These are phyloP conservation scores for Cecropterus lyciades DNA, from an alignment of 1,140 invertebrate genomes.

Conservation along the genomic window DNA sequence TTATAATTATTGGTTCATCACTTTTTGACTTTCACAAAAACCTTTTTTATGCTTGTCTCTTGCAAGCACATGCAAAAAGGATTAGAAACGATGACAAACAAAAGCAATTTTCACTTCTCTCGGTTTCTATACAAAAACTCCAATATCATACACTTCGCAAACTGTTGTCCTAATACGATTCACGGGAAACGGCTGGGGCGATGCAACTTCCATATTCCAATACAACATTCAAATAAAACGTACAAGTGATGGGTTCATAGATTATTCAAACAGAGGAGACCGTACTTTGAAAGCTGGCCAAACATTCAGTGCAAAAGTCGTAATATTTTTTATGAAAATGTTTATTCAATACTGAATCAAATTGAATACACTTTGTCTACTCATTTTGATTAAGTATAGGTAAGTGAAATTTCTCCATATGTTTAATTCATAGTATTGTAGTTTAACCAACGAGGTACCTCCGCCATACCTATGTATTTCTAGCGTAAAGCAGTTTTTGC, in stretches of 20 bases:
- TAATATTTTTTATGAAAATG: too few relatives aligned
- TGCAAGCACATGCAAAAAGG: not conserved
- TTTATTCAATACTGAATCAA: too few relatives aligned
- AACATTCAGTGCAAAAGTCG: not conserved
- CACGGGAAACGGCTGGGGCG: conserved; percentile 45
- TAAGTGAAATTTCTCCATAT: too few relatives aligned
- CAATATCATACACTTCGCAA: conserved; percentile 44
- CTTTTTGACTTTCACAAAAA: too few relatives aligned
- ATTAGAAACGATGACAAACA: conserved; percentile 15
- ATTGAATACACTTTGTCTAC: too few relatives aligned
- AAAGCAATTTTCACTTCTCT: conserved; percentile 25
- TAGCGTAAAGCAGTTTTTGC: too few relatives aligned
- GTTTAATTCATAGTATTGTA: too few relatives aligned
- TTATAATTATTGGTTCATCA: too few relatives aligned
- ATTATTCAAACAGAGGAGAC: not conserved
- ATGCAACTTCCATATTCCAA: conserved; percentile 61
- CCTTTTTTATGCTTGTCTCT: too few relatives aligned
- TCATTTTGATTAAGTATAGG: too few relatives aligned
- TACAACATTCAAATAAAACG: conserved; percentile 44
- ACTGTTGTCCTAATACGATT: conserved; percentile 42
- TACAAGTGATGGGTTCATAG: conserved; percentile 23
- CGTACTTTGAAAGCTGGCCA: not conserved
- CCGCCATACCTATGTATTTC: too few relatives aligned
- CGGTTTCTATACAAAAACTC: conserved; percentile 31
- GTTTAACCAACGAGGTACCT: too few relatives aligned